Evolutionary conservation across 2,797 vertebrate species (phyloP).

Genomic region (Hypotaenidia philippensis): DNA sequence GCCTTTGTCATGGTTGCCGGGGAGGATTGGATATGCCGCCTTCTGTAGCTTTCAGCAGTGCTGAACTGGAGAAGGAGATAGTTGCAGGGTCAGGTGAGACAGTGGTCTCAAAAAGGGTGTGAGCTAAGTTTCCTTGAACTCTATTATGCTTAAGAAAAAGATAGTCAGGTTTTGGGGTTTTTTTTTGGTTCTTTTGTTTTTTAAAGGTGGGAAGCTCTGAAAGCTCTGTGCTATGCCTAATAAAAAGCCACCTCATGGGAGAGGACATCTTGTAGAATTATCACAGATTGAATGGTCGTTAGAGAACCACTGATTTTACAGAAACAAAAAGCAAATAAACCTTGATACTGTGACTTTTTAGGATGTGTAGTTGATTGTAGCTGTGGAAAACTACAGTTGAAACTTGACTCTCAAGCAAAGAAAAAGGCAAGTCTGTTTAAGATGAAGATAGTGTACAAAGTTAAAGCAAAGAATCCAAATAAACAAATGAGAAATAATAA

Average conservation of each 20-base stretch:
- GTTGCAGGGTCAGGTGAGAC: neutral
- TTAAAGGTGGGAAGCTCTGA: neutral
- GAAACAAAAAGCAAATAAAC: neutral
- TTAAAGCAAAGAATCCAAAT: neutral
- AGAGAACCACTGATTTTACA: neutral
- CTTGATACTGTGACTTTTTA: neutral
- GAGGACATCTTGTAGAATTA: neutral
- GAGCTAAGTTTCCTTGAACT: neutral
- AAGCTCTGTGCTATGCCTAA: neutral
- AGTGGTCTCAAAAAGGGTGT: neutral
- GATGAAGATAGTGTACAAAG: neutral
- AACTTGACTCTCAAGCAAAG: neutral
- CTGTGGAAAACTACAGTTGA: neutral
- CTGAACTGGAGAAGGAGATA: conserved; percentile 35
- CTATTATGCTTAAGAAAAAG: neutral
- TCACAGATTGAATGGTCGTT: neutral
- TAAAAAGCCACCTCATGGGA: neutral
- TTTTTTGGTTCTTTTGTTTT: too few relatives aligned
- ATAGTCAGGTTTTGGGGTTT: neutral
- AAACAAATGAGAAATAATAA: neutral
- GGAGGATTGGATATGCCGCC: neutral
- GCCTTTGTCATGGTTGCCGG: neutral
- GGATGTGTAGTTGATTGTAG: neutral
- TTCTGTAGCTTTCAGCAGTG: conserved; percentile 7
- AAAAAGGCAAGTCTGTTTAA: neutral